Evolutionary conservation across 2,797 vertebrate genomes (phyloP).

Genomic region (Geotrypetes seraphini): DNA sequence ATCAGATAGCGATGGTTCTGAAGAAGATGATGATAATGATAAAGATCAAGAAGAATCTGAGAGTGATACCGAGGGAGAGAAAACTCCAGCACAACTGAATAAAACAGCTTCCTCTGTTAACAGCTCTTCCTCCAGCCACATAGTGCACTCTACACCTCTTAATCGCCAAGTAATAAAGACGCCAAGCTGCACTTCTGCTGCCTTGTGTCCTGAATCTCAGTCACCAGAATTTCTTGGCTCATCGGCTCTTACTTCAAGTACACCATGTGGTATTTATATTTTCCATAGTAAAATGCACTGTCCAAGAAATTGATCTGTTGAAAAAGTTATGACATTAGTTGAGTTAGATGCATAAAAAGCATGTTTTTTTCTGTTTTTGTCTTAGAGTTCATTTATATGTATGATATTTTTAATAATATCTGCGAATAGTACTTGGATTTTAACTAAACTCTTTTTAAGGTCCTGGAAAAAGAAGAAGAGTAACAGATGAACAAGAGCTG

Average conservation of each 20-base stretch:
- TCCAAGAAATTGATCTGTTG: constrained; percentile 1
- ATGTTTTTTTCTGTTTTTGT: no score
- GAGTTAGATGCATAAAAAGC: no score
- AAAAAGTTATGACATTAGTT: constrained; percentile 6
- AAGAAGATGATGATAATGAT: constrained; percentile 70
- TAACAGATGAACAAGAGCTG: constrained; percentile 76
- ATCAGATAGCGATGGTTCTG: constrained; percentile 76
- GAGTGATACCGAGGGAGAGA: constrained; percentile 72
- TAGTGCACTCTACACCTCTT: constrained; percentile 56
- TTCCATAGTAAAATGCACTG: constrained; percentile 12
- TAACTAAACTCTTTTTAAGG: constrained; percentile 54
- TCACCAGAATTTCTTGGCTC: constrained; percentile 53
- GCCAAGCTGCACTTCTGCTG: constrained; percentile 46
- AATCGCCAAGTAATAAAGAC: constrained; percentile 69
- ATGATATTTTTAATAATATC: background rate
- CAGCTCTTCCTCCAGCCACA: constrained; percentile 61
- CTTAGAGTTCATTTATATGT: no score
- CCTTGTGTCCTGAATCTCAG: constrained; percentile 59
- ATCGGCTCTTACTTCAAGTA: constrained; percentile 49
- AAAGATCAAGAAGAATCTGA: constrained; percentile 73
- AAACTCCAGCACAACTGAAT: constrained; percentile 50
- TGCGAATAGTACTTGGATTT: constrained; percentile 1
- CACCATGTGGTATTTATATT: constrained; percentile 64
- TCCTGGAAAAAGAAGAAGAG: constrained; percentile 71
- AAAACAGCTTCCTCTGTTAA: constrained; percentile 55